Percentiles rank a stretch among this genome's conserved stretches.
These are phyloP conservation scores for Chrysolophus pictus DNA, from an alignment of 2,797 vertebrate genomes.

Conservation along the genomic window DNA sequence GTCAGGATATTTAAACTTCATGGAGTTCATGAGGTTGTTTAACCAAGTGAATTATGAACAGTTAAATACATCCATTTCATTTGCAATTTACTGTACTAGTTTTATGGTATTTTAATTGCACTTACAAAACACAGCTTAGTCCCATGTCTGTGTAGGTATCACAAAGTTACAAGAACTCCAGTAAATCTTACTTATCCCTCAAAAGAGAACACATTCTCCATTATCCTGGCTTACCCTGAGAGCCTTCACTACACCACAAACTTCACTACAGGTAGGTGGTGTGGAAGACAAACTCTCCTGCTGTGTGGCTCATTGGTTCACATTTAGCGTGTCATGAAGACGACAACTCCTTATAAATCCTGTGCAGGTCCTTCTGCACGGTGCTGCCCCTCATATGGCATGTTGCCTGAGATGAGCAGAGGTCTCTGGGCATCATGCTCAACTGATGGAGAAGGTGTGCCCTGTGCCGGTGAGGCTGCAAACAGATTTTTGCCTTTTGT, in stretches of 20 bases:
- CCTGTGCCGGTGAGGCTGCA: background rate
- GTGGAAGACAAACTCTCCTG: background rate
- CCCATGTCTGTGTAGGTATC: background rate
- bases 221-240: background rate
- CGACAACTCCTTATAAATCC: background rate
- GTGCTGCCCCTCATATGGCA: background rate
- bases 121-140: background rate
- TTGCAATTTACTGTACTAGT: background rate
- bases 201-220: background rate
- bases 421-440: background rate
- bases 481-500: background rate
- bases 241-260: background rate
- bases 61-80: background rate
- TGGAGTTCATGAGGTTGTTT: background rate
- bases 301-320: background rate
- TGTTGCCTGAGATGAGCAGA: background rate
- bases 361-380: fast-evolving
- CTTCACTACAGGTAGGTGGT: background rate
- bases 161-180: background rate
- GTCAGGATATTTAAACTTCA: background rate
- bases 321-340: fast-evolving
- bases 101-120: background rate
- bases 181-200: background rate
- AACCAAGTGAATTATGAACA: background rate
- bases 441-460: background rate